phyloP scores from a whole-genome alignment of 2,113 vertebrate species.

The Zapornia atra region DNA sequence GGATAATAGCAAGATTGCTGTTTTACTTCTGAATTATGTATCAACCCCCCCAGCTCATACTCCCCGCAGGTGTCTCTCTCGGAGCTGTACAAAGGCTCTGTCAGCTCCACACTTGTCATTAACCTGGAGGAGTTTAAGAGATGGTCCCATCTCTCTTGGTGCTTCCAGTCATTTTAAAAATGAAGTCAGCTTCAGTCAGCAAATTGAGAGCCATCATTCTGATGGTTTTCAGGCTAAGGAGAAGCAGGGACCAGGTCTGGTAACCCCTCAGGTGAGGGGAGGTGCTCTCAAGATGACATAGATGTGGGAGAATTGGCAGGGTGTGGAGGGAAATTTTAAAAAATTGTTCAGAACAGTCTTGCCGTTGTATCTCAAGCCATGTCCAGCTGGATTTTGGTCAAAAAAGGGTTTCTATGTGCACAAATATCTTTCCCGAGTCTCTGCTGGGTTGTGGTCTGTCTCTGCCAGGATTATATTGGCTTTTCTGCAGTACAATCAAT shows the following conservation, averaged over 20 bases:
- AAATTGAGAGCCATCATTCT: not conserved
- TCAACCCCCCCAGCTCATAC: not conserved
- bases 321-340: not conserved
- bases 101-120: not conserved
- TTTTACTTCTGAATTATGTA: constrained; percentile 27
- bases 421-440: not conserved
- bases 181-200: not conserved
- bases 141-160: not conserved
- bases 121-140: not conserved
- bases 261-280: not conserved
- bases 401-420: not conserved
- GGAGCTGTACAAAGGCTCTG: not conserved
- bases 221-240: not conserved
- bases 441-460: not conserved
- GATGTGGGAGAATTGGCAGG: not conserved
- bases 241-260: not conserved
- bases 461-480: not conserved
- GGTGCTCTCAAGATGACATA: not conserved
- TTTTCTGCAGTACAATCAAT: not conserved
- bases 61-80: not conserved
- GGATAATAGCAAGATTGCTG: not conserved
- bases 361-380: not conserved
- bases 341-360: not conserved
- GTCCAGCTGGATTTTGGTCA: not conserved
- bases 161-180: not conserved